Base-by-base conservation (phyloP, 2,888 invertebrate species). In the Linyphia triangularis region DNA sequence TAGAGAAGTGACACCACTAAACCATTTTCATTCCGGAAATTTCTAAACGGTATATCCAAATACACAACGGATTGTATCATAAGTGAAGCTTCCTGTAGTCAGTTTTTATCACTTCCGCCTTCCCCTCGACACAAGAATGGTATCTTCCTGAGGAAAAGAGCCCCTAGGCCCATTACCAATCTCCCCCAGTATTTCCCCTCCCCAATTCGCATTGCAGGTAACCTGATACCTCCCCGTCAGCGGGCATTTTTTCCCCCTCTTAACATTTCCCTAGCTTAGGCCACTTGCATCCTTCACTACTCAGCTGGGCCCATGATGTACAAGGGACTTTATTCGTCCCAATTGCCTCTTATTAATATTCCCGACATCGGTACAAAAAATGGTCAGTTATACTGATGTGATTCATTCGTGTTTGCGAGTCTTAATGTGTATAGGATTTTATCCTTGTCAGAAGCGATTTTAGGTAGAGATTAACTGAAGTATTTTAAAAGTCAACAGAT, bases 211-310 rank as follows among this genome's bases (percentile, higher is more conserved):
- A 67, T 75, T 72, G 73, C 86, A 88, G 86, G 86, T 88, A 88
- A 88, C 86, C 51, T 30, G 86, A 88, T 88, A 81, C 86, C 81
- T 73, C 59, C 57, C 67, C 73, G 86, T 88, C 86, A 88, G 75
- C 81, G 65, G 19, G 59, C 59, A 67, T 79, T 85, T 85, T 85
- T 85, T 75, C 61, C 33, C 61, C 30, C 24, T 28, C 40, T 75
- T 16, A 33, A 22, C 43, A 73, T 69, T 85, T 40, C 24, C 83
- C 51, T 65, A 75, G 70, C 59, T 40, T n/a, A 37, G 75, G 51
- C 75, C 73, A 40, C 16, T 22, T 4, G 16, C 9, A 22, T 24
- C 61, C 77, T n/a, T n/a, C 77, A 13, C 75, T 51, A 63, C 61
- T 78, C 78, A 70, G 37, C 67, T 57, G 26, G 33, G 65, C 69